Base-by-base conservation (phyloP, 2,888 invertebrate genomes). In the Buathra laborator region DNA sequence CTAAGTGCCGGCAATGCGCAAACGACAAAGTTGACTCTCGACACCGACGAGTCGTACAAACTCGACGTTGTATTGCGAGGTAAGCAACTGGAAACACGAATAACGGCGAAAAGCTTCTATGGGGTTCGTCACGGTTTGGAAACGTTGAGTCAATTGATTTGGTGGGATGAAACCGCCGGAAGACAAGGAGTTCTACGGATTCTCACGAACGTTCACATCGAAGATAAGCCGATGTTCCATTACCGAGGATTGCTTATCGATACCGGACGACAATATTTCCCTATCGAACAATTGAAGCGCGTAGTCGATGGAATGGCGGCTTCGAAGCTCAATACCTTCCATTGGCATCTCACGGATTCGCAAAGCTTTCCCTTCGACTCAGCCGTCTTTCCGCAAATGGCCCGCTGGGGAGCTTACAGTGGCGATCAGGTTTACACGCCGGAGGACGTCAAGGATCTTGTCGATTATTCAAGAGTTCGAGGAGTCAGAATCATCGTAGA, bases 311-410 rank as follows among this genome's bases (percentile, higher is more conserved):
- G 97, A 2, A 98, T 99, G 99, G 96, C 97, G 0, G 96, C 97
- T 66, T 96, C 96, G 89, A 99, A 99, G 94, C 94, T 99, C 87
- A 99, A 99, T 94, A 97, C 98, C 2, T 97, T 99, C 91, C 99
- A 99, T 92, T 99, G 99, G 99, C 97, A 98, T 91, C 95, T 97
- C 44, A 97, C 97, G 5, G 99, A 99, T 93, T 98, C 98, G 14
- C 98, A 99, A 93, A 98, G 98, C 87, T 99, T 99, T 94, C 99
- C 99, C 0, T 96, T 98, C 92, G 96, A 96, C 86, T 96, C 97
- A 3, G 95, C 96, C 32, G 95, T 96, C 86, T 96, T 96, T 76
- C 98, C 98, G 0, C 96, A 97, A 92, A 94, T 98, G 92, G 96
- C 97, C 0, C 95, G 96, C 86, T 96, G 97, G 93, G 99, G 99